Evolutionary conservation across 2,113 vertebrate genomes (phyloP).

Genomic region (Oostethus manadensis): DNA sequence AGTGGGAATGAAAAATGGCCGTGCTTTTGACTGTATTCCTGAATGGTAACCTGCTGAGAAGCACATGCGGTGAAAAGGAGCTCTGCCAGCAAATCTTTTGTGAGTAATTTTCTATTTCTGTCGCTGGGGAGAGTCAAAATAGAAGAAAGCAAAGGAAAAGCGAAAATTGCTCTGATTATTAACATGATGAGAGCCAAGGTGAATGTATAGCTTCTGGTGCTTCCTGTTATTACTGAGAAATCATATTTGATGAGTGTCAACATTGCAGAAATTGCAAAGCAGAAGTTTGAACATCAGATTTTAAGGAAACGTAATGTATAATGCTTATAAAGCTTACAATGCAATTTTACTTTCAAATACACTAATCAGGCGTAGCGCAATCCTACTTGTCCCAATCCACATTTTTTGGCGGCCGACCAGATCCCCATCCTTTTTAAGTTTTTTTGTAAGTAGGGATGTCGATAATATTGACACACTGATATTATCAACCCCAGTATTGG

Average conservation of each 20-base stretch:
- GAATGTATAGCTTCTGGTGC: slow-evolving; percentile 15
- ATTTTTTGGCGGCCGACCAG: no score
- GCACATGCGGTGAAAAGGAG: slow-evolving; percentile 41
- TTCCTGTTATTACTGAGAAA: neutral
- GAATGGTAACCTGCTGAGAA: slow-evolving; percentile 47
- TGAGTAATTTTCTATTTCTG: slow-evolving; percentile 41
- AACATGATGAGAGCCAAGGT: slow-evolving; percentile 22
- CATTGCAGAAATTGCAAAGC: neutral
- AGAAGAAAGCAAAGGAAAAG: slow-evolving; percentile 4
- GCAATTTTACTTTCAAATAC: no score
- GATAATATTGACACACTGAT: no score
- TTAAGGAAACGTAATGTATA: no score
- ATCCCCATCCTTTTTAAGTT: no score
- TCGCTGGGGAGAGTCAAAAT: slow-evolving; percentile 1
- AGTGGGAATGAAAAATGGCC: slow-evolving; percentile 30
- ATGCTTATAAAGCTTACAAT: no score
- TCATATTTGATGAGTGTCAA: neutral
- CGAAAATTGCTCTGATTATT: slow-evolving; percentile 14
- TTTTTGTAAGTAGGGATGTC: no score
- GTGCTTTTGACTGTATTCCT: slow-evolving; percentile 39
- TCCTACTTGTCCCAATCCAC: no score
- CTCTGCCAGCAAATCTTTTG: slow-evolving; percentile 49
- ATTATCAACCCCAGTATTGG: no score
- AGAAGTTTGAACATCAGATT: no score
- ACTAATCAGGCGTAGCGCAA: no score